Evolutionary conservation across 1,140 invertebrate genomes (phyloP).

Genomic region (Tenebrio molitor): DNA sequence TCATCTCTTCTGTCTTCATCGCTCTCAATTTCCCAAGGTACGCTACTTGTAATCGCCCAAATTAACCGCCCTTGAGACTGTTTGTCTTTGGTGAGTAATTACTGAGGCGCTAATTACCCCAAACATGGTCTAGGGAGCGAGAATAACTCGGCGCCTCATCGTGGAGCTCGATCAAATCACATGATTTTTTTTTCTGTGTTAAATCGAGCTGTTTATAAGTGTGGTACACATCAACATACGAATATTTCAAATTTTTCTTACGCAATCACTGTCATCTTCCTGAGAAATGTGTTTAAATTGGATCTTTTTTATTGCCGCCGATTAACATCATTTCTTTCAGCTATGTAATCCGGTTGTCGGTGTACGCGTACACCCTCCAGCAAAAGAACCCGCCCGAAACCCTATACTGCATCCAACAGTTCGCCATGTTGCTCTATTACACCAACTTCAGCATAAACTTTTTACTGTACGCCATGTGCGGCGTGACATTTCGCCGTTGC

Average conservation of each 20-base stretch:
- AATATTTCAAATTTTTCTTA: background rate
- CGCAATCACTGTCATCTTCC: background rate
- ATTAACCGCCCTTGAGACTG: background rate
- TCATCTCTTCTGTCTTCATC: slow-evolving; percentile 85
- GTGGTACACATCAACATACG: background rate
- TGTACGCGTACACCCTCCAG: slow-evolving; percentile 52
- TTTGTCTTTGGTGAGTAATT: background rate
- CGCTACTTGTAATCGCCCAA: background rate
- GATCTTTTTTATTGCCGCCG: background rate
- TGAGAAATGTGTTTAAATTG: slow-evolving; percentile 4
- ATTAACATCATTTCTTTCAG: slow-evolving; percentile 56
- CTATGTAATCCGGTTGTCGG: slow-evolving; percentile 58
- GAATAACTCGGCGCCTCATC: background rate
- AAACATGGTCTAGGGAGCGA: background rate
- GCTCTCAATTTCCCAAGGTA: slow-evolving; percentile 80
- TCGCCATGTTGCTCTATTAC: slow-evolving; percentile 75
- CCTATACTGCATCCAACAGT: slow-evolving; percentile 70
- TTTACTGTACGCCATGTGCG: slow-evolving; percentile 85
- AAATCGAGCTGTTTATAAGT: background rate
- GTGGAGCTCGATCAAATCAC: no score
- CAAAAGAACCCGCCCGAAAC: slow-evolving; percentile 49
- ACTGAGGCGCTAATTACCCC: background rate
- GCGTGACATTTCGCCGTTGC: slow-evolving; percentile 80
- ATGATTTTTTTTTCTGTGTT: slow-evolving; percentile 4
- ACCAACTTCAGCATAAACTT: slow-evolving; percentile 91